Conservation (phyloP, 2,797 vertebrate species). For the Sebastes baramenuke region DNA sequence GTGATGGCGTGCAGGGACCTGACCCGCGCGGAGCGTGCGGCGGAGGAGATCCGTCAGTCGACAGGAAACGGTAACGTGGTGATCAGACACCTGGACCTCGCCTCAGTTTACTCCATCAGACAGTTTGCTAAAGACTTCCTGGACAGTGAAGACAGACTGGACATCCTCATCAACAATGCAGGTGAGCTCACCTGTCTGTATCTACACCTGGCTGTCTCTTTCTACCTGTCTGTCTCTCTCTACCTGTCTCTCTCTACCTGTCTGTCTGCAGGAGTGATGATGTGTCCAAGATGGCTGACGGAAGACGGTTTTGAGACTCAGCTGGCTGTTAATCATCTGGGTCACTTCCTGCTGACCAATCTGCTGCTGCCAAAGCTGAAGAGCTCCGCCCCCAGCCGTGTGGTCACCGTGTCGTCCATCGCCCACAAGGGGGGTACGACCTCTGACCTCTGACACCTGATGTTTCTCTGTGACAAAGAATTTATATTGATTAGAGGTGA, state of each 20-base stretch:
- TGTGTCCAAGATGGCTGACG: constrained; percentile 82
- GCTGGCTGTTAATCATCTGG: constrained; percentile 82
- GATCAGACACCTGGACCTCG: constrained; percentile 78
- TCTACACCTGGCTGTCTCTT: neutral
- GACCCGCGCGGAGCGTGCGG: constrained; percentile 68
- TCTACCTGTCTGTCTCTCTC: neutral
- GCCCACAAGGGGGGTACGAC: constrained; percentile 77
- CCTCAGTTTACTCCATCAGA: constrained; percentile 74
- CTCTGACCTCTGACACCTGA: neutral
- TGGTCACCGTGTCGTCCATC: constrained; percentile 80
- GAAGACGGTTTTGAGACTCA: constrained; percentile 85
- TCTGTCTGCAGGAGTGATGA: constrained; percentile 79
- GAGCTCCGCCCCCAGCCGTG: constrained; percentile 77
- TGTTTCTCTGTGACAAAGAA: neutral
- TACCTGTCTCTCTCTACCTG: neutral
- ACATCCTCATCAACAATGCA: constrained; percentile 85
- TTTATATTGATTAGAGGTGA: too few relatives aligned
- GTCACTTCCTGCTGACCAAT: constrained; percentile 83
- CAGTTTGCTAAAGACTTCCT: constrained; percentile 76
- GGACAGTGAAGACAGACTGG: constrained; percentile 76
- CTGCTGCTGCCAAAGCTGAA: constrained; percentile 75
- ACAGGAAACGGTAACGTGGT: constrained; percentile 81
- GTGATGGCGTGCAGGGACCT: constrained; percentile 84
- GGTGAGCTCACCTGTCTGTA: constrained; percentile 53
- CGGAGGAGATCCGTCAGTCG: constrained; percentile 62